Base-by-base conservation (phyloP, 1,140 invertebrate species). In the Megalonaias nervosa region DNA sequence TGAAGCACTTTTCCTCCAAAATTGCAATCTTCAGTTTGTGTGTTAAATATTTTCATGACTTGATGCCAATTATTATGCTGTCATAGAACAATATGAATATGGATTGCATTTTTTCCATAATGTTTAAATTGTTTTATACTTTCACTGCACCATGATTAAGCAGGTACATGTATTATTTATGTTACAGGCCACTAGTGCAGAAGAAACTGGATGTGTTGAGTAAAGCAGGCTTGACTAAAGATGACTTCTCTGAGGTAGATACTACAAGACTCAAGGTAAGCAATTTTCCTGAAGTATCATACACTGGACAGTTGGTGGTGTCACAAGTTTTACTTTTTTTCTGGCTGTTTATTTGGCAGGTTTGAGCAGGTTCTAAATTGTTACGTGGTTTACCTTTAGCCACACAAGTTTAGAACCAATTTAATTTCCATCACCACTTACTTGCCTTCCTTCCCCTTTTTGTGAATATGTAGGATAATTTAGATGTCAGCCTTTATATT, bases 121-220 rank as follows among this genome's bases (percentile, higher is more conserved):
- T 69, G 16, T 17, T 55, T 16, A 4, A 55, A 14, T 55, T n/a
- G 11, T n/a, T 17, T n/a, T 69, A 14, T 19, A 57, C n/a, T 31
- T 56, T 55, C 5, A 69, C 16, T 17, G 55, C 56, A 48, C 15
- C 26, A 17, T 19, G 19, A 57, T 23, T 67, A 17, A 55, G 16
- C 23, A 23, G 2, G 17, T 58, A 14, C 80, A 90, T 67, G 79
- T 85, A 66, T 90, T 99, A 31, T 31, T 1, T 58, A 15, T 23
- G 9, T 64, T 82, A 38, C 71, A 91, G 90, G 97, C 94, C 94
- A 5, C 89, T 98, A 89, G 92, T 99, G 19, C 94, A 97, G 87
- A 91, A 91, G 16, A 99, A 99, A 86, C 93, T 98, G 71, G 92
- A 95, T 66, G 94, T 96, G 60, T 90, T 99, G 0, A 95, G 95